These are phyloP conservation scores for Cyclophora punctaria DNA, from an alignment of 2,888 invertebrate genomes.

Conservation along the genomic window DNA sequence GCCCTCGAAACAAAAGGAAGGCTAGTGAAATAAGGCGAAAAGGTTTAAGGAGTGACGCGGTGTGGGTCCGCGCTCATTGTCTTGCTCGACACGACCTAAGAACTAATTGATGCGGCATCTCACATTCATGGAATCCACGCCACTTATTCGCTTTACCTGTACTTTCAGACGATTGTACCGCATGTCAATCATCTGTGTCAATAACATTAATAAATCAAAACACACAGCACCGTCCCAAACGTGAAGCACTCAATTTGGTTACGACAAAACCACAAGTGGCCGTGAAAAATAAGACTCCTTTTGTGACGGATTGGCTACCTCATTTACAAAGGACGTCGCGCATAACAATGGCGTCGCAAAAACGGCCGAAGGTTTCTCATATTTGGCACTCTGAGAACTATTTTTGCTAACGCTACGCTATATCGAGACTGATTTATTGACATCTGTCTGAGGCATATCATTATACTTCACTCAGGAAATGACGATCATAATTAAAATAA, in stretches of 20 bases:
- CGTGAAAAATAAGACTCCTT: conserved; percentile 13
- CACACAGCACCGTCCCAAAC: not conserved
- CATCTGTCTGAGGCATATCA: not conserved
- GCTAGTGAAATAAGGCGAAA: conserved; percentile 71
- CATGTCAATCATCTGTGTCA: not conserved
- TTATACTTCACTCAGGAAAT: too few relatives aligned
- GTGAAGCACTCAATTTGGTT: not conserved
- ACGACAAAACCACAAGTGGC: conserved; percentile 1
- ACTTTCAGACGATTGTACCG: not conserved
- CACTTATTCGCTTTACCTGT: not conserved
- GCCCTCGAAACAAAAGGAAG: conserved; percentile 68
- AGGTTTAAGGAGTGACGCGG: conserved; percentile 70
- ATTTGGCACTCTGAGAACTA: conserved; percentile 6
- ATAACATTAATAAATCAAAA: not conserved
- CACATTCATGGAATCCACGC: too few relatives aligned
- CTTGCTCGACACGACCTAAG: conserved; percentile 24
- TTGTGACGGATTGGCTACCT: too few relatives aligned
- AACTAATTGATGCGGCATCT: conserved; percentile 36
- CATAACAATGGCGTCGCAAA: conserved; percentile 25
- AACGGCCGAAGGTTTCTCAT: conserved; percentile 12
- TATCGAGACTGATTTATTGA: conserved; percentile 22
- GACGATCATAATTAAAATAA: too few relatives aligned
- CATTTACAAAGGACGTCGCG: not conserved
- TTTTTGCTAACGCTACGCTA: conserved; percentile 6
- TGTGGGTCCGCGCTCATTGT: conserved; percentile 68